phyloP scores from a whole-genome alignment of 2,797 vertebrate species.

The Helostoma temminkii region DNA sequence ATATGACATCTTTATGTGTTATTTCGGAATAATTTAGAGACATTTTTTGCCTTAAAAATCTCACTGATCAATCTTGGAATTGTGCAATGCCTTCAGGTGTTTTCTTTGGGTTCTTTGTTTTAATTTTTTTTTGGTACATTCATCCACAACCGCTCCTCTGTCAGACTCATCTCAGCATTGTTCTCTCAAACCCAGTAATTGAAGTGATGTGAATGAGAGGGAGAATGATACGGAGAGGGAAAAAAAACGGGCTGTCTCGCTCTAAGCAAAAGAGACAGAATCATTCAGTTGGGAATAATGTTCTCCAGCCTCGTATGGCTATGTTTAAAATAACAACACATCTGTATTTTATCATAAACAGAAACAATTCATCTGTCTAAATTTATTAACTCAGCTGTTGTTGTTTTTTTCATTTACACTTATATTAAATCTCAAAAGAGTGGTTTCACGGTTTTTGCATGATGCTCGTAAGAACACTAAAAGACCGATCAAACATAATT shows the following conservation, averaged over 20 bases:
- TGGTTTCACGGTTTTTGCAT: constrained; percentile 56
- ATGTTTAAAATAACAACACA: constrained; percentile 13
- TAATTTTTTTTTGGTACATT: constrained; percentile 19
- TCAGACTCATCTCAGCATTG: constrained; percentile 49
- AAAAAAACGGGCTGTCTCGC: constrained; percentile 27
- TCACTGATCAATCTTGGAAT: constrained; percentile 75
- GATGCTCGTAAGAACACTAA: constrained; percentile 53
- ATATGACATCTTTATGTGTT: constrained; percentile 55
- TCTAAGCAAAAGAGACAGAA: constrained; percentile 18
- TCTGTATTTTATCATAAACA: constrained; percentile 17
- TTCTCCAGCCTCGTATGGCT: constrained; percentile 15
- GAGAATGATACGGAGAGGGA: constrained; percentile 15
- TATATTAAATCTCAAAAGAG: constrained; percentile 1
- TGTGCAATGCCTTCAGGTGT: constrained; percentile 76
- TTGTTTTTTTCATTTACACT: constrained; percentile 12
- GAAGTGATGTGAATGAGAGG: constrained; percentile 43
- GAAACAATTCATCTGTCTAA: constrained; percentile 7
- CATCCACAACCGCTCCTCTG: constrained; percentile 43
- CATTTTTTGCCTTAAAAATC: constrained; percentile 82
- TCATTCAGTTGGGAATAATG: constrained; percentile 14
- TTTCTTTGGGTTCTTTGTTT: constrained; percentile 30
- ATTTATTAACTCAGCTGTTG: constrained; percentile 2
- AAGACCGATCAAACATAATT: constrained; percentile 24
- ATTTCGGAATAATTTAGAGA: constrained; percentile 51
- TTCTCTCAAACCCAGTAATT: constrained; percentile 48